These are phyloP conservation scores for Patella pellucida DNA, from an alignment of 2,888 invertebrate species.

Conservation along the genomic window DNA sequence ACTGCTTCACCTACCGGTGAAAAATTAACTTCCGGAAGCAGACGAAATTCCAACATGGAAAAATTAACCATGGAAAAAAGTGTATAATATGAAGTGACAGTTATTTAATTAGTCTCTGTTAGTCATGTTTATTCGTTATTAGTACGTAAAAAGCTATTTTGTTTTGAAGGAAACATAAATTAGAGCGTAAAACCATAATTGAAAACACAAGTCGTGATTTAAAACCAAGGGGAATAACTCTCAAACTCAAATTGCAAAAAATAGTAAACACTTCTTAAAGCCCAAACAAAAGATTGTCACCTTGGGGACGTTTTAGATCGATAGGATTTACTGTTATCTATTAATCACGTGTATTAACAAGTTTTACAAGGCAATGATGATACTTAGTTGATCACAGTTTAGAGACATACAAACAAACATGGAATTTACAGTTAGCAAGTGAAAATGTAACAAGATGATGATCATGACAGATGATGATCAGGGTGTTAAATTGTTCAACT, in stretches of 20 bases:
- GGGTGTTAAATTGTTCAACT: too few species aligned
- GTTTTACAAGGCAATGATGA: neutral
- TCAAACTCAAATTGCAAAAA: neutral
- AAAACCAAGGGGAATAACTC: neutral
- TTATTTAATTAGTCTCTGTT: too few species aligned
- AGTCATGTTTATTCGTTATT: too few species aligned
- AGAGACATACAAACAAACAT: too few species aligned
- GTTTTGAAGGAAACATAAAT: too few species aligned
- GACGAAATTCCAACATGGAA: conserved; percentile 12
- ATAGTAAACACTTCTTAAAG: neutral
- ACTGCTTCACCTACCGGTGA: conserved; percentile 25
- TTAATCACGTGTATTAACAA: neutral
- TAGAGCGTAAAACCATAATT: neutral
- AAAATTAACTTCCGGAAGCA: conserved; percentile 31
- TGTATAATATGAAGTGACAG: too few species aligned
- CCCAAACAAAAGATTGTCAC: conserved; percentile 37
- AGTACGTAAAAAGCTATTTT: too few species aligned
- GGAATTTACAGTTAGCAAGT: too few species aligned
- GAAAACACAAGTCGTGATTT: neutral
- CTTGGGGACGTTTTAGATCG: conserved; percentile 50
- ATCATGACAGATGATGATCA: too few species aligned
- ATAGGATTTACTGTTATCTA: neutral
- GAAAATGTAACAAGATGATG: too few species aligned
- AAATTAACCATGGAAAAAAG: too few species aligned
- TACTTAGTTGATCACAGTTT: conserved; percentile 1